Evolutionary conservation across 2,797 vertebrate species (phyloP).

Genomic region (Anguilla marmorata): DNA sequence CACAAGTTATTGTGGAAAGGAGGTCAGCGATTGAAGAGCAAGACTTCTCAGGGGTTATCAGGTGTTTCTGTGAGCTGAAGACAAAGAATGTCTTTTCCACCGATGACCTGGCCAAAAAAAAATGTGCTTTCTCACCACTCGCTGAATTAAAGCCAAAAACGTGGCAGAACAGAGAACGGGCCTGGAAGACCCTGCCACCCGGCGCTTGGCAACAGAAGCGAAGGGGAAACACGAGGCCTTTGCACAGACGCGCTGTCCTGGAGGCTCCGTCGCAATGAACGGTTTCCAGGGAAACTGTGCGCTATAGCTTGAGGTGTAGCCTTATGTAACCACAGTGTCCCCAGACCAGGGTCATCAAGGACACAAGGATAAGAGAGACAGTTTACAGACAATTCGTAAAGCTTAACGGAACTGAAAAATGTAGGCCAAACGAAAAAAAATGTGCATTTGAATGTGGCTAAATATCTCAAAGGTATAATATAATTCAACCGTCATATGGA

Average conservation of each 20-base stretch:
- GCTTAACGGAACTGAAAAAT: background rate
- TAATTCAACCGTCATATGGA: background rate
- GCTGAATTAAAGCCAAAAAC: background rate
- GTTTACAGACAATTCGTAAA: background rate
- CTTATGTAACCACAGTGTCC: background rate
- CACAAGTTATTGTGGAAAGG: background rate
- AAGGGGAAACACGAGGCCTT: background rate
- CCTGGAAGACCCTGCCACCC: background rate
- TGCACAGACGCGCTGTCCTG: background rate
- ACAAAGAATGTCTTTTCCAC: background rate
- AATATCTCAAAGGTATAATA: background rate
- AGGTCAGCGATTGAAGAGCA: background rate
- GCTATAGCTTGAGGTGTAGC: background rate
- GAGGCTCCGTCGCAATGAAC: background rate
- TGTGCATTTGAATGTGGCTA: background rate
- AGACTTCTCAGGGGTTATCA: background rate
- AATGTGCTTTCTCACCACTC: background rate
- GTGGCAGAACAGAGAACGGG: background rate
- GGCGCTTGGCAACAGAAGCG: background rate
- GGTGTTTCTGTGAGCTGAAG: background rate
- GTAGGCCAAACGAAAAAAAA: background rate
- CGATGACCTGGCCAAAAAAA: background rate
- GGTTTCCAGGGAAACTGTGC: background rate
- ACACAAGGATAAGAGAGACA: background rate
- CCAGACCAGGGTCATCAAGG: background rate